These are phyloP conservation scores for Pseudanteris insignis DNA, from an alignment of 2,888 invertebrate species.

Conservation along the genomic window DNA sequence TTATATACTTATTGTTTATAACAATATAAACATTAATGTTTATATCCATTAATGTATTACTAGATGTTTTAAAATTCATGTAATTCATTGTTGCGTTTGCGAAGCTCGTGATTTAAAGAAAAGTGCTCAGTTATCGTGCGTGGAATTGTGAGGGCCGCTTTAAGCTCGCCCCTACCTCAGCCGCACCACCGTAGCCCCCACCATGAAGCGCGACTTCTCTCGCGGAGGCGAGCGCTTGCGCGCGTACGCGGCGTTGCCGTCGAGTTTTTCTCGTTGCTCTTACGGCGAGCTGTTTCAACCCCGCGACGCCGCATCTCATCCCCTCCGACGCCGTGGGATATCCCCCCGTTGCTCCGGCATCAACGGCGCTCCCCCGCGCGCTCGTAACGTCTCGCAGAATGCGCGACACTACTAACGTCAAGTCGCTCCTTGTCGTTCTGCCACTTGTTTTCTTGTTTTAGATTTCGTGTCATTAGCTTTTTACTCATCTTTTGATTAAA, in stretches of 20 bases:
- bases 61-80: too few species aligned
- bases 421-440: slow-evolving; percentile 23
- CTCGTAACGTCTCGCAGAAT: slow-evolving; percentile 33
- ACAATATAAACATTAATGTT: too few species aligned
- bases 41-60: too few species aligned
- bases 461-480: slow-evolving; percentile 21
- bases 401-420: slow-evolving; percentile 28
- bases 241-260: slow-evolving; percentile 40
- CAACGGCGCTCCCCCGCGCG: slow-evolving; percentile 10
- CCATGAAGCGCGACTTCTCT: slow-evolving; percentile 27
- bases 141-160: slow-evolving; percentile 25
- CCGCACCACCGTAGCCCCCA: slow-evolving; percentile 33
- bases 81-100: too few species aligned
- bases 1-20: too few species aligned
- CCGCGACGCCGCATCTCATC: slow-evolving; percentile 43
- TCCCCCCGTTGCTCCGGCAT: slow-evolving; percentile 10
- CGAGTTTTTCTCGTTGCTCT: slow-evolving; percentile 37
- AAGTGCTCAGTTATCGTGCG: background rate
- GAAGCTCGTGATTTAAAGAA: too few species aligned
- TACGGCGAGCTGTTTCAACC: slow-evolving; percentile 39
- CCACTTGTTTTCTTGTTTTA: slow-evolving; percentile 35
- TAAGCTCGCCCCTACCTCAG: slow-evolving; percentile 33
- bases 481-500: too few species aligned
- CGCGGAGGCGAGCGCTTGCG: slow-evolving; percentile 35
- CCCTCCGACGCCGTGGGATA: slow-evolving; percentile 38